Evolutionary conservation across 2,797 vertebrate genomes (phyloP).

Genomic region (Ciconia nigra): DNA sequence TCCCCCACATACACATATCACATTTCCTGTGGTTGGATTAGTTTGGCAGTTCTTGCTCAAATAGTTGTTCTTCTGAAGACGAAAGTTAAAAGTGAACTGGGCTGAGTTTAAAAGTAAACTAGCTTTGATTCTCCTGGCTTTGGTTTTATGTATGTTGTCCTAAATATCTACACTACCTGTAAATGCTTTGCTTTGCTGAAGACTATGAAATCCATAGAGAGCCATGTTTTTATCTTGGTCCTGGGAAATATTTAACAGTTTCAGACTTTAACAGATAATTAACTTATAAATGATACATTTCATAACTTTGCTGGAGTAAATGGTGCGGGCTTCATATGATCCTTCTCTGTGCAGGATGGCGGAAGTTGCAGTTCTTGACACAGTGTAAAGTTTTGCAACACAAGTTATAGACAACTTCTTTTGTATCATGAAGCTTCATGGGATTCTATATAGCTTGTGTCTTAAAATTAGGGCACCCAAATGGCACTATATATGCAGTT

Average conservation of each 20-base stretch:
- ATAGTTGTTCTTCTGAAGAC: neutral
- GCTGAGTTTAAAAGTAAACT: slow-evolving; percentile 26
- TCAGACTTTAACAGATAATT: neutral
- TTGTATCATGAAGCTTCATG: neutral
- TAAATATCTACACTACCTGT: neutral
- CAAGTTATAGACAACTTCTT: neutral
- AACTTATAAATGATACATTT: neutral
- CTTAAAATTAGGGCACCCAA: neutral
- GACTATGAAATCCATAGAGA: neutral
- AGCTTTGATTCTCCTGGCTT: neutral
- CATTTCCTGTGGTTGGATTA: neutral
- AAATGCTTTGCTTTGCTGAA: neutral
- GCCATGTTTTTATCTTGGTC: neutral
- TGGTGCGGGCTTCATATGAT: neutral
- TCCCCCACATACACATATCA: neutral
- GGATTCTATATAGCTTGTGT: neutral
- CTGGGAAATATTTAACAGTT: neutral
- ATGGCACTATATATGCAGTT: neutral
- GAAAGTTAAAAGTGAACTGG: slow-evolving; percentile 9
- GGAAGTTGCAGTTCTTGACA: neutral
- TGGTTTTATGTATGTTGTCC: neutral
- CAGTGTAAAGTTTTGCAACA: neutral
- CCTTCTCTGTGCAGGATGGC: neutral
- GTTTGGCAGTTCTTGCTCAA: slow-evolving; percentile 6
- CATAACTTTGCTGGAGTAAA: neutral